A percentile compares a stretch with the other conserved stretches of the same genome.
phyloP scores from a whole-genome alignment of 2,797 vertebrate species.

The Neomorphus geoffroyi region DNA sequence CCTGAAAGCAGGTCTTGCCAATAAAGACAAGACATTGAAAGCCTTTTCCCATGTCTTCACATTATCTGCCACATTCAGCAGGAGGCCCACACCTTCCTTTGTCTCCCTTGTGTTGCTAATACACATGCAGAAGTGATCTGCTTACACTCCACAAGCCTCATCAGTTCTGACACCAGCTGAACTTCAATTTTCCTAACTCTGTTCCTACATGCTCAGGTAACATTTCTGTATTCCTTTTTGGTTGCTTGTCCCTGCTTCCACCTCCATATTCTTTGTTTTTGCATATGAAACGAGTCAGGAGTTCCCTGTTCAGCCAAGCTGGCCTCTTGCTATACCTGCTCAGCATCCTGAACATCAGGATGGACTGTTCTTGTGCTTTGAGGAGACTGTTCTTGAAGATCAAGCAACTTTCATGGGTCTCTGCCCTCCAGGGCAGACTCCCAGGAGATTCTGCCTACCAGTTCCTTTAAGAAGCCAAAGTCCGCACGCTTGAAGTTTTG shows the following conservation, averaged over 20 bases:
- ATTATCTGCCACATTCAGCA: not conserved
- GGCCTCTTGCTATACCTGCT: slow-evolving; percentile 64
- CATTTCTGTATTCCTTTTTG: not conserved
- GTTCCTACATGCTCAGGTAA: not conserved
- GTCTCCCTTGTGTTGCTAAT: not conserved
- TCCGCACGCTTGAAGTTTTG: not conserved
- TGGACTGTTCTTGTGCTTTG: slow-evolving; percentile 42
- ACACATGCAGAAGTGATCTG: not conserved
- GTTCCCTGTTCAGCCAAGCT: not conserved
- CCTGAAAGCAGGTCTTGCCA: not conserved
- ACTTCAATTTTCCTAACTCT: not conserved
- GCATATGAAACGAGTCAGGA: slow-evolving; percentile 50
- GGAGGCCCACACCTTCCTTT: not conserved
- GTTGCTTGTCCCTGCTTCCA: not conserved
- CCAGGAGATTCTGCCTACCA: not conserved
- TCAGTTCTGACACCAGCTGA: not conserved
- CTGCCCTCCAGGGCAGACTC: slow-evolving; percentile 32
- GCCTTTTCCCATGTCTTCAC: not conserved
- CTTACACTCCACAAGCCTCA: not conserved
- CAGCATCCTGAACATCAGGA: slow-evolving; percentile 61
- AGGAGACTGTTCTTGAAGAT: slow-evolving; percentile 53
- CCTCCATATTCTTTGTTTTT: slow-evolving; percentile 31
- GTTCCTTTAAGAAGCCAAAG: slow-evolving; percentile 15
- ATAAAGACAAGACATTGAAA: not conserved
- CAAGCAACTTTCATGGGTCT: slow-evolving; percentile 18